Evolutionary conservation across 2,113 vertebrate species (phyloP), one percentile per base, ranked within the genome.

Genomic region (Hiodon alosoides): DNA sequence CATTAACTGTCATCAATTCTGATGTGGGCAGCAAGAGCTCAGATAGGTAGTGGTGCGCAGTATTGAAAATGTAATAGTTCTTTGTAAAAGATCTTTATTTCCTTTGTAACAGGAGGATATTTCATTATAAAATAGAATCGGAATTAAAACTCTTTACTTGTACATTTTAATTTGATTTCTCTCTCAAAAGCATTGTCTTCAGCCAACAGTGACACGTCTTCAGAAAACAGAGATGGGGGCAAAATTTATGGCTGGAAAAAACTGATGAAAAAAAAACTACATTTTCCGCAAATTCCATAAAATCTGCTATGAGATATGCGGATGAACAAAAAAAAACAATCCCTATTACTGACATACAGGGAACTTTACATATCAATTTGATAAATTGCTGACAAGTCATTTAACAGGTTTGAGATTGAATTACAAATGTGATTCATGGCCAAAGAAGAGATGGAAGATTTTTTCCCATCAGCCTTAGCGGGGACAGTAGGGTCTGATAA

Each of bases 301-400:
- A 64, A 71, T 76, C 68, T 70, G 17, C 51, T 3, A 8, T 76
- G 68, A 54, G 75, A 64, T 64, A 76, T 76, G 75, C 8, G 58
- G 17, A 54, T 47, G 51, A 74, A 47, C 52, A 67, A 74, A 57
- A 67, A 47, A 67, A 58, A 74, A 58, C 16, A 2, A 46, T 59
- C 47, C 60, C 4, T 68, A 73, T 9, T 64, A 16, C 62, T 54
- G 6, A 1, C 16, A 57, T 14, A 67, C 5, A 2, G 48, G n/a
- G 62, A 11, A 48, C 64, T 17, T 57, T n/a, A 50, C 48, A 74
- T 71, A 57, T 71, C 64, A n/a, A 47, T 67, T 14, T 67, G 73
- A 74, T 74, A 67, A 74, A 67, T 51, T 67, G 5, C 14, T 74
- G 9, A 2, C 17, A 52, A 4, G 31, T 57, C 66, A 74, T 57